Evolutionary conservation across 2,797 vertebrate species (phyloP), one percentile per base, ranked within the genome.

Genomic region (Rhincodon typus): DNA sequence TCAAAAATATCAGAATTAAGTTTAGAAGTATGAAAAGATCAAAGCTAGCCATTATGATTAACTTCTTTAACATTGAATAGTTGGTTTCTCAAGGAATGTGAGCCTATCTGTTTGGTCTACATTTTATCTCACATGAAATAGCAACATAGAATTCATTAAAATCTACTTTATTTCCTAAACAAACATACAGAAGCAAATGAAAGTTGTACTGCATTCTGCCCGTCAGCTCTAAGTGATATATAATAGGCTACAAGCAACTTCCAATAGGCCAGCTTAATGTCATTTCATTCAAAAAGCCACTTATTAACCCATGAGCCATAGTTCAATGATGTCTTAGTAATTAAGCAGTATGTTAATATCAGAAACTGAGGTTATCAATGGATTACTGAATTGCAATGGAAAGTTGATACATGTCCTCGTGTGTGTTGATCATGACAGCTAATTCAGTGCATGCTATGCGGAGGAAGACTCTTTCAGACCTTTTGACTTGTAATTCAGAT

Each of bases 321-420:
- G 42, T 72, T 74, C 23, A 72, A 23, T 27, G 50, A 15, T 19
- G 42, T 53, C 67, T 72, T 72, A 30, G 30, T 57, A 74, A 95
- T 74, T 69, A 27, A 50, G 69, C 1, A 74, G 93, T 27, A 74
- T 30, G 67, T 94, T 94, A 30, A 46, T 94, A 70, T 50, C 69
- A 72, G 69, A 94, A 91, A 67, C 93, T 72, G 67, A 74, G 72
- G 91, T 67, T 67, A 69, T 69, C 91, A 94, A 69, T 94, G 91
- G 91, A n/a, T 69, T 67, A 67, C 19, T 94, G 91, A 94, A 94
- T 62, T 67, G 62, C 38, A 94, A 94, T 70, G 91, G n/a, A 67
- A 62, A 69, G 91, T 94, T 93, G 66, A 66, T 93, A 4, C 21
- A 93, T 69, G 90, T 66, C 69, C 69, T 94, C 69, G 38, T 94